These are phyloP conservation scores for Dione vanillae DNA, from an alignment of 2,888 invertebrate genomes.

Conservation along the genomic window DNA sequence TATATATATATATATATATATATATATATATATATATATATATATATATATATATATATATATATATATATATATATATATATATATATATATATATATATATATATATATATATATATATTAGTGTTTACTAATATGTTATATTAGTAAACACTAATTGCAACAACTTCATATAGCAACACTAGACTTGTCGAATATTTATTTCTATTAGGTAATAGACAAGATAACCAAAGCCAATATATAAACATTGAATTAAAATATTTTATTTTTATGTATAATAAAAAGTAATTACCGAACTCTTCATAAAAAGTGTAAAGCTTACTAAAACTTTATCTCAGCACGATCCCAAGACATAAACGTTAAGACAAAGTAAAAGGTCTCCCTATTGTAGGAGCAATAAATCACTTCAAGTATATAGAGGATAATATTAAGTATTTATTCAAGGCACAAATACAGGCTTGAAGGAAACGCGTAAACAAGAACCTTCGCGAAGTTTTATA, in stretches of 20 bases:
- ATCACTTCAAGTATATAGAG: conserved; percentile 27
- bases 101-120: not conserved
- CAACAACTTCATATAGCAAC: no score
- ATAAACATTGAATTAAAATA: not conserved
- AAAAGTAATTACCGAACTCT: conserved; percentile 8
- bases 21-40: not conserved
- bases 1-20: not conserved
- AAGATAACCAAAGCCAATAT: no score
- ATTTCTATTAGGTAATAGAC: no score
- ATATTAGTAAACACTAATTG: not conserved
- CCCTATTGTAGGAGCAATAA: conserved; percentile 21
- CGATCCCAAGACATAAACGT: conserved; percentile 19
- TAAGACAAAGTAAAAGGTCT: conserved; percentile 29
- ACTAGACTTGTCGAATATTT: no score
- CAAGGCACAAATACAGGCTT: conserved; percentile 28
- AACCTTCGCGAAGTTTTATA: conserved; percentile 62
- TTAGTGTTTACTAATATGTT: no score
- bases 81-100: not conserved
- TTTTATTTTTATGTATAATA: not conserved
- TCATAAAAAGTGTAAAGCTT: not conserved
- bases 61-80: no score
- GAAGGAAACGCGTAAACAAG: conserved; percentile 40
- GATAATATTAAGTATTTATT: conserved; percentile 37
- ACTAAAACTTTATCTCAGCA: conserved; percentile 20
- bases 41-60: not conserved